Percentiles rank a stretch among this genome's conserved stretches.
Evolutionary conservation across 2,888 invertebrate species (phyloP).

Genomic region (Troilus luridus): DNA sequence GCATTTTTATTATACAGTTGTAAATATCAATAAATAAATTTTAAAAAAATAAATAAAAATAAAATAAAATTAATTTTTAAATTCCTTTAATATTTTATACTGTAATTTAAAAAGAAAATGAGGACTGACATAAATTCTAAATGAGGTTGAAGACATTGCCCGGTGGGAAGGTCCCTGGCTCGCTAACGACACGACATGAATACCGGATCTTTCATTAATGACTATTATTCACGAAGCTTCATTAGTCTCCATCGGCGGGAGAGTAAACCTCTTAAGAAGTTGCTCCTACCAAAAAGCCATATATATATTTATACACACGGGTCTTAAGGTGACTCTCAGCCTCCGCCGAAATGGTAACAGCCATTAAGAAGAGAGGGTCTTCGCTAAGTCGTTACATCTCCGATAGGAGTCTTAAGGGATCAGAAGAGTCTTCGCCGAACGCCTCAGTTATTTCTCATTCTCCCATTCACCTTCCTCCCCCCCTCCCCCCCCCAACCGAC

Average conservation of each 20-base stretch:
- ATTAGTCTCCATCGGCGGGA: neutral
- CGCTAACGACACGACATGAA: neutral
- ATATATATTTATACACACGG: neutral
- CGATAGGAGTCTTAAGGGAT: constrained; percentile 40
- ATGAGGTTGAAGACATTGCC: neutral
- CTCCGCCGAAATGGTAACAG: neutral
- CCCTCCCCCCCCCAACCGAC: neutral
- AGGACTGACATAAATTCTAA: neutral
- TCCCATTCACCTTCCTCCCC: constrained; percentile 3
- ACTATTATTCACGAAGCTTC: constrained; percentile 32
- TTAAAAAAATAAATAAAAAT: too few species aligned
- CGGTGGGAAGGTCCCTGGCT: neutral
- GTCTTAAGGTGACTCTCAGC: neutral
- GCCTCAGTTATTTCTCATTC: constrained; percentile 1
- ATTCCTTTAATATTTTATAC: too few species aligned
- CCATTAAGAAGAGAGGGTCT: neutral
- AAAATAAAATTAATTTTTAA: too few species aligned
- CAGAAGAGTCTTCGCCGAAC: neutral
- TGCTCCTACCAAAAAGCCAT: constrained; percentile 16
- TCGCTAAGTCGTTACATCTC: constrained; percentile 31
- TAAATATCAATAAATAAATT: too few species aligned
- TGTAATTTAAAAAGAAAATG: neutral
- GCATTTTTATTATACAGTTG: too few species aligned
- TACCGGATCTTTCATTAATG: neutral
- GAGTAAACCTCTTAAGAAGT: constrained; percentile 32